A percentile compares a stretch with the other conserved stretches of the same genome.
phyloP scores from a whole-genome alignment of 2,888 invertebrate genomes.

The Oscheius myriophilus region DNA sequence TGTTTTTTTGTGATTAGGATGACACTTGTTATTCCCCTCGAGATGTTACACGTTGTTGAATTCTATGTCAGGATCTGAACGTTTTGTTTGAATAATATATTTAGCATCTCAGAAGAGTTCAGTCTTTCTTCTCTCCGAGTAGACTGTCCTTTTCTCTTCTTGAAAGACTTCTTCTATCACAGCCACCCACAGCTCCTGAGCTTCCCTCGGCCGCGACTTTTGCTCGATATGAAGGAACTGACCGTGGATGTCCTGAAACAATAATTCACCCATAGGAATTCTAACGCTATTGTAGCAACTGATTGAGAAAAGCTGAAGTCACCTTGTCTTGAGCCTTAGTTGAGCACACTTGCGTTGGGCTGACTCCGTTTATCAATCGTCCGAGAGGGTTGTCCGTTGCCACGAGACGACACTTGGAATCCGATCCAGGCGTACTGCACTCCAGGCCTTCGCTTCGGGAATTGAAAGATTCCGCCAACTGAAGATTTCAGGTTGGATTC shows the following conservation, averaged over 20 bases:
- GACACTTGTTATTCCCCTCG: too few relatives aligned
- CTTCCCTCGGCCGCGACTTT: constrained; percentile 7
- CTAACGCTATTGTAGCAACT: too few relatives aligned
- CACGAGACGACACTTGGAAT: constrained; percentile 4
- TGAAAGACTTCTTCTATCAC: neutral
- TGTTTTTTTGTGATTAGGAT: too few relatives aligned
- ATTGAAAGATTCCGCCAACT: constrained; percentile 6
- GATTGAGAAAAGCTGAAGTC: neutral
- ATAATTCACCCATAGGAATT: too few relatives aligned
- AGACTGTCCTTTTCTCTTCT: neutral
- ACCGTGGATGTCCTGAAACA: constrained; percentile 15
- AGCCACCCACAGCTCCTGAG: constrained; percentile 6
- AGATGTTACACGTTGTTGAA: too few relatives aligned
- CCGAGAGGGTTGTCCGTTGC: constrained; percentile 15
- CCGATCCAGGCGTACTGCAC: neutral
- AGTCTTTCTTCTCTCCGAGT: too few relatives aligned
- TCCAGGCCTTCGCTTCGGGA: neutral
- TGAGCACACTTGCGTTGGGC: neutral
- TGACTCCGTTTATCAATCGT: constrained; percentile 14
- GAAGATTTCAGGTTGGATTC: too few relatives aligned
- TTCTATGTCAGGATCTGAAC: too few relatives aligned
- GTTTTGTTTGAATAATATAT: too few relatives aligned
- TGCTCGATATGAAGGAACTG: constrained; percentile 25
- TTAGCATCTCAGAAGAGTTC: too few relatives aligned
- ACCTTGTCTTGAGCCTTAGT: neutral